Evolutionary conservation across 2,113 vertebrate genomes (phyloP).

Genomic region (Oophaga pumilio): DNA sequence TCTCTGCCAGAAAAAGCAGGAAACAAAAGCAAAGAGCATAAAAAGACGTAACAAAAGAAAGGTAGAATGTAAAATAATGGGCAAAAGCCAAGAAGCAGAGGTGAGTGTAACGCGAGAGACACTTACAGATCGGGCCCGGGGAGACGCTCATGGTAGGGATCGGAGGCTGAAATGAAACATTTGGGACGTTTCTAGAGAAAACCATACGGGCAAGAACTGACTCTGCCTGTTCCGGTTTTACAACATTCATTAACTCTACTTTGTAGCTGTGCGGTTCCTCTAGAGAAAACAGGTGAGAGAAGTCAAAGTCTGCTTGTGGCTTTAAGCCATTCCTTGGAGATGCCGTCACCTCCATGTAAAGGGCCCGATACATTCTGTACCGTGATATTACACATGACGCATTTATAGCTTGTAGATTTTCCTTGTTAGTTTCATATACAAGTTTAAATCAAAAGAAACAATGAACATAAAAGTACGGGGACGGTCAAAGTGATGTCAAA

Average conservation of each 20-base stretch:
- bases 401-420: neutral
- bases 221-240: constrained; percentile 29
- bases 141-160: neutral
- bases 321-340: neutral
- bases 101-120: neutral
- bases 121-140: constrained; percentile 9
- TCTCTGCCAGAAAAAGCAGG: constrained; percentile 5
- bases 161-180: neutral
- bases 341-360: neutral
- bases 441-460: too few species aligned
- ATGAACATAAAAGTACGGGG: too few species aligned
- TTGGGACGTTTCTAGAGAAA: constrained; percentile 12
- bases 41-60: neutral
- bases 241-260: constrained; percentile 47
- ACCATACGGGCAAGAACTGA: constrained; percentile 12
- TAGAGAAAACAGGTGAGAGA: constrained; percentile 11
- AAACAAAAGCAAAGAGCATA: neutral
- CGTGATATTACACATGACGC: neutral
- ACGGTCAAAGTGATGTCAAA: too few species aligned
- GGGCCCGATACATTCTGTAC: neutral
- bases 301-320: neutral
- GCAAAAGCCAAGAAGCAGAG: neutral
- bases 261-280: neutral
- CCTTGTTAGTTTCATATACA: too few species aligned
- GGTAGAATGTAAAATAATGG: neutral